These are phyloP conservation scores for Erebia epiphron DNA, from an alignment of 2,888 invertebrate genomes.

Conservation along the genomic window DNA sequence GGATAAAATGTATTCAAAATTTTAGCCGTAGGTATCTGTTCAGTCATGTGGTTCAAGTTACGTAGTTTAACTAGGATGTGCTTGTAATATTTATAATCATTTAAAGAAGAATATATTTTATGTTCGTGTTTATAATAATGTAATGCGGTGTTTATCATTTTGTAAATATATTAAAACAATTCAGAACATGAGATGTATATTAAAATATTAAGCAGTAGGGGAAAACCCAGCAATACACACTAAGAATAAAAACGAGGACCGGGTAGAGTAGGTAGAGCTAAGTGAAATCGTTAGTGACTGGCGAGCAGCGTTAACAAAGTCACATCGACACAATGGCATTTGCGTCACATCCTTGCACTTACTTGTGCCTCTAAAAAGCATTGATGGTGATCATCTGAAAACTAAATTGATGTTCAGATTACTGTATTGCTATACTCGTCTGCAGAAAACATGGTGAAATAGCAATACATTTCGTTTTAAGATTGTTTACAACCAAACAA, in stretches of 20 bases:
- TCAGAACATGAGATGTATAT: conserved; percentile 25
- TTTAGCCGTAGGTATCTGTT: too few relatives aligned
- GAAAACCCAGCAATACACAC: conserved; percentile 39
- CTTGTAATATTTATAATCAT: neutral
- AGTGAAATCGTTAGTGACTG: conserved; percentile 64
- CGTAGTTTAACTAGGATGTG: neutral
- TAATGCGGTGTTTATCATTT: conserved; percentile 14
- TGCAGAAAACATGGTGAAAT: too few relatives aligned
- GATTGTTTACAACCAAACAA: too few relatives aligned
- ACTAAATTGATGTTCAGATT: too few relatives aligned
- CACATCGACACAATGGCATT: conserved; percentile 58
- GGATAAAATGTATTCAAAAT: too few relatives aligned
- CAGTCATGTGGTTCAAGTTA: neutral
- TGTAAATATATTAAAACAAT: conserved; percentile 17
- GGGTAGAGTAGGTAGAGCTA: conserved; percentile 39
- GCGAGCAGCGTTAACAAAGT: conserved; percentile 52
- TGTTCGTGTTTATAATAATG: neutral
- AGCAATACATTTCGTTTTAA: too few relatives aligned
- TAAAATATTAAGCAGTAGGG: conserved; percentile 32
- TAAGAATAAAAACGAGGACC: conserved; percentile 23
- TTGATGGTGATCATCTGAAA: neutral
- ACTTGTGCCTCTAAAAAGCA: conserved; percentile 40
- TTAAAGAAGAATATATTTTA: neutral
- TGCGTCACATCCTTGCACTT: conserved; percentile 61
- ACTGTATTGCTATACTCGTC: too few relatives aligned